Evolutionary conservation across 2,888 invertebrate species (phyloP).

Genomic region (Camptogramma bilineatum): DNA sequence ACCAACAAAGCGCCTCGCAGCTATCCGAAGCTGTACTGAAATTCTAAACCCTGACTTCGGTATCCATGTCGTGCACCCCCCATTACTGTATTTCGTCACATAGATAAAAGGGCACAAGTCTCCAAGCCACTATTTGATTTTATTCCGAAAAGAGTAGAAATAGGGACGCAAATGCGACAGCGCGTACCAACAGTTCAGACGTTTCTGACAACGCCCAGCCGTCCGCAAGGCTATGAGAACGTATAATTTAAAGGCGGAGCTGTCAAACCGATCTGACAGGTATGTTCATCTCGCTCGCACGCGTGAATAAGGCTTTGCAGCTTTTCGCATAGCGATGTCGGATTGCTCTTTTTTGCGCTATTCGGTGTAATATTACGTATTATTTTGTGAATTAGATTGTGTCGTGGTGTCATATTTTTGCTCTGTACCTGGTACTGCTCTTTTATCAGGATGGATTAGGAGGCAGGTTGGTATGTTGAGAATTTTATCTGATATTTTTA

Average conservation of each 20-base stretch:
- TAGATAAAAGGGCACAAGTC: constrained; percentile 52
- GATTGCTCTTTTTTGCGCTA: constrained; percentile 82
- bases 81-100: constrained; percentile 81
- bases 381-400: constrained; percentile 85
- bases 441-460: constrained; percentile 62
- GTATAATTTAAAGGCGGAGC: constrained; percentile 84
- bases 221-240: constrained; percentile 85
- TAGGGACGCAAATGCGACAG: constrained; percentile 50
- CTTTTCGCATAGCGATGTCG: constrained; percentile 68
- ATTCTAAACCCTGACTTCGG: constrained; percentile 84
- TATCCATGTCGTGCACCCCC: constrained; percentile 85
- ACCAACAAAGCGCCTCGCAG: constrained; percentile 83
- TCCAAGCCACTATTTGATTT: not conserved
- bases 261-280: constrained; percentile 50
- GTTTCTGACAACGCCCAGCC: constrained; percentile 50
- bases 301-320: constrained; percentile 56
- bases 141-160: constrained; percentile 26
- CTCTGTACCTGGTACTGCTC: constrained; percentile 66
- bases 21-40: constrained; percentile 85
- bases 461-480: constrained; percentile 64
- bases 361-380: constrained; percentile 81
- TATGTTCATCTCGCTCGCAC: constrained; percentile 68
- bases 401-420: constrained; percentile 77
- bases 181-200: constrained; percentile 44
- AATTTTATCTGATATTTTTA: constrained; percentile 25